These are phyloP conservation scores for Polymixis flavicincta DNA, from an alignment of 2,888 invertebrate genomes.

Conservation along the genomic window DNA sequence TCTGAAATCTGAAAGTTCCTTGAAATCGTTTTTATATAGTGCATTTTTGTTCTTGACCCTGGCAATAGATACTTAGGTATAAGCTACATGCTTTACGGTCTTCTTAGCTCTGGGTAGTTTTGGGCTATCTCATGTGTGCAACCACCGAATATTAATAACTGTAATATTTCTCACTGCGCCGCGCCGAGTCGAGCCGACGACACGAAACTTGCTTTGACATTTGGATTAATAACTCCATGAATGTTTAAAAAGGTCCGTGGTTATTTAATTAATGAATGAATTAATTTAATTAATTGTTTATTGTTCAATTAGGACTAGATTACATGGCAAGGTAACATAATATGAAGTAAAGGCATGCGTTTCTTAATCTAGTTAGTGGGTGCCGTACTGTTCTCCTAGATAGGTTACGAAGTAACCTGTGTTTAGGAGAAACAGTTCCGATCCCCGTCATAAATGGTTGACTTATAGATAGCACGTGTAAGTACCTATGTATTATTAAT, in stretches of 20 bases:
- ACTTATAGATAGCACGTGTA: too few species aligned
- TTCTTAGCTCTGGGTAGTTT: slow-evolving; percentile 74
- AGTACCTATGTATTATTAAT: too few species aligned
- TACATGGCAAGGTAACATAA: too few species aligned
- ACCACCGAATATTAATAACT: slow-evolving; percentile 87
- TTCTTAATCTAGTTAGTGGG: too few species aligned
- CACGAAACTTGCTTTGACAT: slow-evolving; percentile 82
- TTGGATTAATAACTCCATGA: slow-evolving; percentile 79
- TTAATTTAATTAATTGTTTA: too few species aligned
- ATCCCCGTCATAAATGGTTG: too few species aligned
- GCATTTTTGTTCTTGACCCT: slow-evolving; percentile 5
- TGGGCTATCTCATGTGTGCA: slow-evolving; percentile 84
- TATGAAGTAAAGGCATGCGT: too few species aligned
- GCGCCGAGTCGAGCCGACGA: slow-evolving; percentile 77
- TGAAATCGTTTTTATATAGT: slow-evolving; percentile 1
- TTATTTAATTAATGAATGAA: too few species aligned
- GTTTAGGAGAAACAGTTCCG: too few species aligned
- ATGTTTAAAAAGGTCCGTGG: slow-evolving; percentile 67
- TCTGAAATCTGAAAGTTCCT: slow-evolving; percentile 7
- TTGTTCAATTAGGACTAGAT: too few species aligned
- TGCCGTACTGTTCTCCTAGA: too few species aligned
- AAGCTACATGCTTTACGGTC: slow-evolving; percentile 79
- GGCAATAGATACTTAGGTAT: slow-evolving; percentile 20
- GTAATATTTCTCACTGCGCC: slow-evolving; percentile 85
- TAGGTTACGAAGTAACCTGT: too few species aligned